Base-by-base conservation (phyloP, 2,888 invertebrate genomes). In the Herminia tarsipennalis region DNA sequence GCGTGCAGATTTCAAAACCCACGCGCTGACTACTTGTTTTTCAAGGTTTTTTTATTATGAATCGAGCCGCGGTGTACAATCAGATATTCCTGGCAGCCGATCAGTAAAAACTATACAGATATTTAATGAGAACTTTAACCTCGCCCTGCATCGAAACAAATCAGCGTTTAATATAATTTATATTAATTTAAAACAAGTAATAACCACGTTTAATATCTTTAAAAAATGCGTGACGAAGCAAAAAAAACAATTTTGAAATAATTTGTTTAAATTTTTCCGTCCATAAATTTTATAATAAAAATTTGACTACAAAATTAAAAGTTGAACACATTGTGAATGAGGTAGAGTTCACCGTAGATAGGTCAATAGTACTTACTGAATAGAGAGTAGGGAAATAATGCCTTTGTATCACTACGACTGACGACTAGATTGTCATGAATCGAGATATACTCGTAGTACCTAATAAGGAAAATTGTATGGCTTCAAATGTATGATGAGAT, bases 111-210 rank as follows among this genome's bases (percentile, higher is more conserved):
- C 56, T 69, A 64, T 51, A 70, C 70, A 56, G 56, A 62, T 58
- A 67, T 66, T 69, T 76, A 76, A 82, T 79, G 78, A 69, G 79
- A 80, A 74, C 71, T 76, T 78, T 79, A 77, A 81, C 77, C 77
- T 70, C 63, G 54, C 36, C 44, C 43, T 56, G 50, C 44, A 56
- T 40, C 42, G 39, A 51, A 45, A 47, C 39, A 40, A 46, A 45
- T 44, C 46, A 48, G 49, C 24, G 21, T 60, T 50, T 43, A 64
- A 36, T 57, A 42, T 41, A 41, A 43, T 50, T 51, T 44, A 43
- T 47, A 40, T 48, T 48, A 35, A 56, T 51, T 51, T 33, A 54
- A 39, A 51, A 32, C 13, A 41, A 28, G 22, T 50, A 45, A 39
- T 38, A 55, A 49, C 39, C 47, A 36, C 29, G 25, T 48, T 35